Conservation (phyloP, 1,140 invertebrate species). For the Oppia nitens region DNA sequence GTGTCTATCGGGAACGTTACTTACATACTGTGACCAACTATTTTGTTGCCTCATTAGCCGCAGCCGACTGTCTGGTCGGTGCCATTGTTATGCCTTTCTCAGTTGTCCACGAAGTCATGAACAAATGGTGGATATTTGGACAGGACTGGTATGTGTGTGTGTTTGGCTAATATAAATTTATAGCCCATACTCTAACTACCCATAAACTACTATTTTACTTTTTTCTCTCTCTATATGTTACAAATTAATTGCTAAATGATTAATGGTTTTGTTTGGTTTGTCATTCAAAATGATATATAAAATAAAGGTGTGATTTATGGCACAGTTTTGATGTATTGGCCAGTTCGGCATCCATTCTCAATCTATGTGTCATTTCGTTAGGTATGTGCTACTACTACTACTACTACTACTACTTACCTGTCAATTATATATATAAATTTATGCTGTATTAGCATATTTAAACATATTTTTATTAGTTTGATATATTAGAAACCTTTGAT, state of each 20-base stretch:
- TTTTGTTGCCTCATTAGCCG: constrained; percentile 54
- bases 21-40: constrained; percentile 57
- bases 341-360: constrained; percentile 85
- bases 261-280: no score
- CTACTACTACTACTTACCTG: not conserved
- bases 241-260: not conserved
- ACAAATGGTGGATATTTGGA: constrained; percentile 28
- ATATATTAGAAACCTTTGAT: no score
- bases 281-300: not conserved
- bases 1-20: constrained; percentile 46
- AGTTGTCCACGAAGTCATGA: constrained; percentile 52
- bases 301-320: constrained; percentile 67
- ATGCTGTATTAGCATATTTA: no score
- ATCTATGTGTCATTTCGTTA: constrained; percentile 82
- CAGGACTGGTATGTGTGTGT: constrained; percentile 43
- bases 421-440: no score
- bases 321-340: constrained; percentile 87
- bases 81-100: constrained; percentile 58
- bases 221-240: not conserved
- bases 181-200: no score
- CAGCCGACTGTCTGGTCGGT: constrained; percentile 56
- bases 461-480: no score
- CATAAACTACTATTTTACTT: no score
- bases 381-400: constrained; percentile 29
- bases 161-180: no score